Conservation (phyloP, 2,888 invertebrate genomes). For the Patella depressa region DNA sequence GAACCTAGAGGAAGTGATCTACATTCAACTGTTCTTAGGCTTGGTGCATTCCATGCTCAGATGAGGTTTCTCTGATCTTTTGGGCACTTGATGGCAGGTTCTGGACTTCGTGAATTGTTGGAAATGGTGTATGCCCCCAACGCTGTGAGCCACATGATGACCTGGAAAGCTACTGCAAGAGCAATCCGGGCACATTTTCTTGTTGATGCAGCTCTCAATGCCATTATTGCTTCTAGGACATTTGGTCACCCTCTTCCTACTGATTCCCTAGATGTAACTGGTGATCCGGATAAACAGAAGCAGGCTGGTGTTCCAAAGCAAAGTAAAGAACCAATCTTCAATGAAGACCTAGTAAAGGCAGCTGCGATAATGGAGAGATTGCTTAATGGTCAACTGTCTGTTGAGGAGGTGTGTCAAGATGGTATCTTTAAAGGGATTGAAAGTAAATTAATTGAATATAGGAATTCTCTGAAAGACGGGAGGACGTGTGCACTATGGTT, state of each 20-base stretch:
- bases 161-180: constrained; percentile 44
- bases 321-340: background rate
- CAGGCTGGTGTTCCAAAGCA: background rate
- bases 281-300: background rate
- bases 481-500: constrained; percentile 21
- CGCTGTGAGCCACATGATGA: constrained; percentile 44
- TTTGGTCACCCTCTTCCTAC: constrained; percentile 13
- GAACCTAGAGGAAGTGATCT: constrained; percentile 24
- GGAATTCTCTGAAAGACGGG: background rate
- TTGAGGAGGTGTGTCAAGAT: too few species aligned
- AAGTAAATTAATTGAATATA: background rate
- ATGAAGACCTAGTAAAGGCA: too few species aligned
- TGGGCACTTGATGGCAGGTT: constrained; percentile 42
- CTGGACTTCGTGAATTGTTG: constrained; percentile 43
- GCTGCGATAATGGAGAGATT: background rate
- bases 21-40: constrained; percentile 25
- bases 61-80: constrained; percentile 49
- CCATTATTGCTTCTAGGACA: background rate
- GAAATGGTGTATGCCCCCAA: constrained; percentile 44
- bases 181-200: constrained; percentile 43
- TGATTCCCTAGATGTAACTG: background rate
- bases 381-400: background rate
- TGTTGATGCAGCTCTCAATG: constrained; percentile 18
- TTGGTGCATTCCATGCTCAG: constrained; percentile 34
- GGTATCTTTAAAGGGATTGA: too few species aligned